Evolutionary conservation across 1,140 invertebrate species (phyloP).

Genomic region (Helicorthomorpha holstii): DNA sequence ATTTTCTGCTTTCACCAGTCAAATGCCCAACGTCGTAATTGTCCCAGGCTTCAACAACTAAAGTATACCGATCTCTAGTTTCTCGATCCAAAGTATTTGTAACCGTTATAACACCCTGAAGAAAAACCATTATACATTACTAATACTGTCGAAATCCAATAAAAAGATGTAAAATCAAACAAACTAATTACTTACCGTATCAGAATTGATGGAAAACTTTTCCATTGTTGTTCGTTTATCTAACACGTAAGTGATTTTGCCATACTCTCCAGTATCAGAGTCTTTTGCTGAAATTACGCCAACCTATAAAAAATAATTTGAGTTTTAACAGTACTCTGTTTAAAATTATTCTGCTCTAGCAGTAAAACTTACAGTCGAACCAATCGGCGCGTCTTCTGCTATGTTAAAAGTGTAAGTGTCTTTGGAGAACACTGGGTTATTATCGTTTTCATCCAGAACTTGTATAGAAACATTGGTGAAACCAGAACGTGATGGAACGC

Average conservation of each 20-base stretch:
- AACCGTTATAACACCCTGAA: constrained; percentile 56
- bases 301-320: constrained; percentile 5
- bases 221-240: constrained; percentile 54
- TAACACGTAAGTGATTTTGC: constrained; percentile 72
- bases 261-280: constrained; percentile 69
- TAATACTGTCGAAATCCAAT: neutral
- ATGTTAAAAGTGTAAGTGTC: constrained; percentile 50
- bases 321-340: neutral
- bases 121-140: neutral
- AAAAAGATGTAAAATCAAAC: neutral
- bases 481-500: constrained; percentile 48
- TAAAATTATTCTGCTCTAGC: neutral
- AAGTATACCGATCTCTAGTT: constrained; percentile 48
- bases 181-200: constrained; percentile 26
- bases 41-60: constrained; percentile 85
- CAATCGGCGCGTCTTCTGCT: constrained; percentile 54
- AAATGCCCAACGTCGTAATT: constrained; percentile 83
- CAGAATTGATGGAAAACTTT: constrained; percentile 60
- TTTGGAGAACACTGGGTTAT: constrained; percentile 67
- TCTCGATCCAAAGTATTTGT: constrained; percentile 68
- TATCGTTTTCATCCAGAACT: constrained; percentile 82
- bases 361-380: constrained; percentile 17
- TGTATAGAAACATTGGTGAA: constrained; percentile 50
- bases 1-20: constrained; percentile 74
- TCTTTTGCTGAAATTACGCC: constrained; percentile 51